phyloP scores from a whole-genome alignment of 2,113 vertebrate genomes.

The Panurus biarmicus region DNA sequence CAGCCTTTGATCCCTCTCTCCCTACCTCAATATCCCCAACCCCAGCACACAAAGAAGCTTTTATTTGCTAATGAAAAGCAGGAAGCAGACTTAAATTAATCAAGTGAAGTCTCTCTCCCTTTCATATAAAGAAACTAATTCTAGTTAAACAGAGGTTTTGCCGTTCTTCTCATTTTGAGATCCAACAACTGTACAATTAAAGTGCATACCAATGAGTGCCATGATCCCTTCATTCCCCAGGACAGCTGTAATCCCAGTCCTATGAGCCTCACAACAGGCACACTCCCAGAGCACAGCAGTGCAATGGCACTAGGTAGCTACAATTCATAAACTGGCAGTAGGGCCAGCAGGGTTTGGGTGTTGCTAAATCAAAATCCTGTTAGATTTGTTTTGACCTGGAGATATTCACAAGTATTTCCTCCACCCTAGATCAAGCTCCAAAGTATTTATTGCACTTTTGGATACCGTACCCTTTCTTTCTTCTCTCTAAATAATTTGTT shows the following conservation, averaged over 20 bases:
- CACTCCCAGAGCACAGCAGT: background rate
- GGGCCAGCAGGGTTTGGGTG: background rate
- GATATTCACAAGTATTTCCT: background rate
- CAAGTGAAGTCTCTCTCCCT: background rate
- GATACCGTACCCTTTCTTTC: background rate
- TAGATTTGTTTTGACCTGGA: background rate
- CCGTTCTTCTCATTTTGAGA: background rate
- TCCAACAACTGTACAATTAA: background rate
- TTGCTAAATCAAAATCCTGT: background rate
- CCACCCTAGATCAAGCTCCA: background rate
- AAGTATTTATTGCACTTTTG: background rate
- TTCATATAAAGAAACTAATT: background rate
- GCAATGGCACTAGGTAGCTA: background rate
- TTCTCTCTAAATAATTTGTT: background rate
- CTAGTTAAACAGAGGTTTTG: background rate
- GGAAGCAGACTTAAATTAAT: background rate
- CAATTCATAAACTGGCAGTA: background rate
- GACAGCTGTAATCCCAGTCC: background rate
- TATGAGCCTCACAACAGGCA: background rate
- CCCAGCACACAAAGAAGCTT: background rate
- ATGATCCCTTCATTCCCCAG: background rate
- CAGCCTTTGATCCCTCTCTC: background rate
- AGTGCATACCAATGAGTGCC: background rate
- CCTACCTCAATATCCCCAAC: background rate
- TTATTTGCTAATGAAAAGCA: conserved; percentile 2